Base-by-base conservation (phyloP, 2,113 vertebrate species). In the Falco punctatus region DNA sequence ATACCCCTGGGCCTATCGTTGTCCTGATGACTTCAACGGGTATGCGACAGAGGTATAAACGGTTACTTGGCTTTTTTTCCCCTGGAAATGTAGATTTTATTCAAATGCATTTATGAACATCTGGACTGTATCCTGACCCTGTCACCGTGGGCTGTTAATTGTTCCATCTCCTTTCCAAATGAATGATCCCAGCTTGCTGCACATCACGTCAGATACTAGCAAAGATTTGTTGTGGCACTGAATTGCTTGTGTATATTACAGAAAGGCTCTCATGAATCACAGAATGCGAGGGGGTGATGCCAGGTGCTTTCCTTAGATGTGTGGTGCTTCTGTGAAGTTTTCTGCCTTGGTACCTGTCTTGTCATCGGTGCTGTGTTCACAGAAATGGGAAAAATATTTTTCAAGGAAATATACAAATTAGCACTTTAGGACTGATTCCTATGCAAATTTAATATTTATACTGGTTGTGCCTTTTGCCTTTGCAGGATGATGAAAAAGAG, bases 1-100 rank as follows among this genome's bases (percentile, higher is more conserved):
- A 38, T 46, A 27, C 52, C 4, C 0, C 10, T 64, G 38, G 22
- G 51, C 6, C 1, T 14, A 5, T 10, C 22, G 0, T 28, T 52
- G 55, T 40, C 42, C 52, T 44, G 16, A 16, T 80, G 40, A n/a
- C 66, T 85, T 79, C 44, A 74, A 13, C 2, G 16, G 55, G 16
- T 13, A 3, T 5, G 0, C 1, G 3, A 8, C 46, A 55, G 42
- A 66, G 24, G 15, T 35, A 12, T 24, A n/a, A 78, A n/a, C 38
- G 35, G 16, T 71, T 62, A 58, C 77, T 2, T 49, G 8, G 20
- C 21, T 32, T 33, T 33, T 74, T 21, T 23, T 4, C 4, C 16
- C 11, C 13, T 7, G 3, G n/a, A 84, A 93, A 70, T 51, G 16
- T 6, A 74, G 35, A 5, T 90, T 93, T 90, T 90, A 55, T 71